These are phyloP conservation scores for Notolabrus celidotus DNA, from an alignment of 2,797 vertebrate species.

Conservation along the genomic window DNA sequence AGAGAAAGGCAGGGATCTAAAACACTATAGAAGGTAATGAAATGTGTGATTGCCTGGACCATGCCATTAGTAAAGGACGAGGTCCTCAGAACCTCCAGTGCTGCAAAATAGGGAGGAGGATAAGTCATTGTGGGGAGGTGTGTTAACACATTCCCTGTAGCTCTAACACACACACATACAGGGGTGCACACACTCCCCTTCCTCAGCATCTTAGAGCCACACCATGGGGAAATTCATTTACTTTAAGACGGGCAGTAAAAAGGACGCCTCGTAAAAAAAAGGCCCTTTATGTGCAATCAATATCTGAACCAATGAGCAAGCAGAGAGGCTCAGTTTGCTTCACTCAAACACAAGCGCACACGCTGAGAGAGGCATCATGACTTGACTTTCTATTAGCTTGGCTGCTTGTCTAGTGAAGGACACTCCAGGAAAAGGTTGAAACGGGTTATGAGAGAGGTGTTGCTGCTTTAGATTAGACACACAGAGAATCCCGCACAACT, in stretches of 20 bases:
- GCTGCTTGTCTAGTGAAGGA: slow-evolving; percentile 62
- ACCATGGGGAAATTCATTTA: slow-evolving; percentile 78
- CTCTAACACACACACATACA: slow-evolving; percentile 20
- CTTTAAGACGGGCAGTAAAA: slow-evolving; percentile 80
- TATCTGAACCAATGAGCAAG: slow-evolving; percentile 71
- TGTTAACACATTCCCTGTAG: slow-evolving; percentile 50
- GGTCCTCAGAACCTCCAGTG: slow-evolving; percentile 49
- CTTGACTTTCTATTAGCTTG: slow-evolving; percentile 66
- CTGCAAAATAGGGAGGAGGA: slow-evolving; percentile 54
- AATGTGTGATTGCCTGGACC: slow-evolving; percentile 69
- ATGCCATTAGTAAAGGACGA: slow-evolving; percentile 46
- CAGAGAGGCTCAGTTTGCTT: slow-evolving; percentile 47
- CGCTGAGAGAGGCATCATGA: slow-evolving; percentile 42
- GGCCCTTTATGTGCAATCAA: slow-evolving; percentile 83
- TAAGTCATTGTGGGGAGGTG: slow-evolving; percentile 63
- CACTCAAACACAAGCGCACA: slow-evolving; percentile 53
- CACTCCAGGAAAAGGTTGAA: slow-evolving; percentile 44
- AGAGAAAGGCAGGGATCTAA: slow-evolving; percentile 41
- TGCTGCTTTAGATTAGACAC: slow-evolving; percentile 41
- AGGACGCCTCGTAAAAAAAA: slow-evolving; percentile 75
- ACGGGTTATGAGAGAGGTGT: slow-evolving; percentile 45
- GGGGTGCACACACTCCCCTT: slow-evolving; percentile 29
- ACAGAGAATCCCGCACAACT: not conserved
- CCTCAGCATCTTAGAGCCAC: slow-evolving; percentile 59
- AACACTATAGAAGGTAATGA: slow-evolving; percentile 64